A percentile compares a stretch with the other conserved stretches of the same genome.
These are phyloP conservation scores for Rotaria magnacalcarata DNA, from an alignment of 2,888 invertebrate species.

Conservation along the genomic window DNA sequence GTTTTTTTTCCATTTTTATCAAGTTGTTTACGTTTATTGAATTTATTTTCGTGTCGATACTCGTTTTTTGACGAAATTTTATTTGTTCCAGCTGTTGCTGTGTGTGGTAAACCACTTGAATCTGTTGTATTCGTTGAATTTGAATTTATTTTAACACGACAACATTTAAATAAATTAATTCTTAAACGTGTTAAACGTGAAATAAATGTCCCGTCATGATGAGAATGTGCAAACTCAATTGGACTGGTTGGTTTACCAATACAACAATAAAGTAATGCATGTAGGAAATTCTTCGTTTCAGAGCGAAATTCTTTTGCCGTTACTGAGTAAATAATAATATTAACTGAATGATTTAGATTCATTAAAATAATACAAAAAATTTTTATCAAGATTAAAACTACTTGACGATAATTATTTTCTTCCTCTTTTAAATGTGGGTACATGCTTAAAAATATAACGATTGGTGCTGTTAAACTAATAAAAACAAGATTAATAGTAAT, in stretches of 20 bases:
- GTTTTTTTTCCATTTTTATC: not conserved
- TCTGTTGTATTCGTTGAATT: not conserved
- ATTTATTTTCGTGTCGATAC: not conserved
- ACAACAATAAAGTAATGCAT: not conserved
- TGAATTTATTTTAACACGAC: not conserved
- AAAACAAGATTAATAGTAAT: conserved; percentile 43
- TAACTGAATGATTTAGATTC: conserved; percentile 45
- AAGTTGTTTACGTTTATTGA: not conserved
- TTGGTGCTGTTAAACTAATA: conserved; percentile 45
- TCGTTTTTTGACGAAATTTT: not conserved
- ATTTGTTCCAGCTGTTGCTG: not conserved
- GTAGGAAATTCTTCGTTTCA: conserved; percentile 4
- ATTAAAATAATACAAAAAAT: conserved; percentile 46
- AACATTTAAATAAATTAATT: conserved; percentile 12
- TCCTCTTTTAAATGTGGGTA: not conserved
- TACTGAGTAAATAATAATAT: conserved; percentile 45
- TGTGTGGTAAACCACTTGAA: not conserved
- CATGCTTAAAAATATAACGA: conserved; percentile 39
- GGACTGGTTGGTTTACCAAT: not conserved
- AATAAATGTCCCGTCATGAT: not conserved
- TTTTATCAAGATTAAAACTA: conserved; percentile 40
- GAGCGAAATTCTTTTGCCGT: conserved; percentile 45
- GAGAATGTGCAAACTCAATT: not conserved
- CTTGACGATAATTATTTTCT: conserved; percentile 32
- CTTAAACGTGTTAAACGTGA: not conserved